A percentile compares a stretch with the other conserved stretches of the same genome.
These are phyloP conservation scores for Rhingia campestris DNA, from an alignment of 2,888 invertebrate genomes.

Conservation along the genomic window DNA sequence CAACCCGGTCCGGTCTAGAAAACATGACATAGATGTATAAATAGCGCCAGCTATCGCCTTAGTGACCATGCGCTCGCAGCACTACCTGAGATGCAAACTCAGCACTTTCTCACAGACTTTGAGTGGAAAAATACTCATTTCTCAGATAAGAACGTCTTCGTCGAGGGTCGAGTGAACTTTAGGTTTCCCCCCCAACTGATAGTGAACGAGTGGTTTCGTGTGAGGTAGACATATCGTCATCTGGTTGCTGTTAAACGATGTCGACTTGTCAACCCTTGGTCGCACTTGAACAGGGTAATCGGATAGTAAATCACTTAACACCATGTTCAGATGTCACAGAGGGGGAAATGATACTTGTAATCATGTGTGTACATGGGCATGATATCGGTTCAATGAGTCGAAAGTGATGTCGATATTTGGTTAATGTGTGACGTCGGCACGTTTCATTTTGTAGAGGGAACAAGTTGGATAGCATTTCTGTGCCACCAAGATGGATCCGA, in stretches of 20 bases:
- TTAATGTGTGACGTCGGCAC: constrained; percentile 5
- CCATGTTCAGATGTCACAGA: constrained; percentile 53
- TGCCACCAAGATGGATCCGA: too few species aligned
- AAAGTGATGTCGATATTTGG: constrained; percentile 27
- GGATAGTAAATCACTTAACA: constrained; percentile 55
- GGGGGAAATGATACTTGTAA: constrained; percentile 38
- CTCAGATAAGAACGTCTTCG: constrained; percentile 3
- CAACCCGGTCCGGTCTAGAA: background rate
- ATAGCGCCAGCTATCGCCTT: constrained; percentile 12
- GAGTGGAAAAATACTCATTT: background rate
- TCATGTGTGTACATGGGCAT: background rate
- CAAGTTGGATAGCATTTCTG: background rate
- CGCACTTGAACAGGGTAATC: constrained; percentile 46
- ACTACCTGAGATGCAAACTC: background rate
- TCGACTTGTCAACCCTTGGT: constrained; percentile 31
- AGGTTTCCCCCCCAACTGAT: background rate
- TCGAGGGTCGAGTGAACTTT: background rate
- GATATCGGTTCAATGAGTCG: constrained; percentile 51
- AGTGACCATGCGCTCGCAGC: constrained; percentile 2
- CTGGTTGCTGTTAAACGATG: constrained; percentile 48
- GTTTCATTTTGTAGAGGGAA: constrained; percentile 1
- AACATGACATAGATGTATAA: constrained; percentile 26
- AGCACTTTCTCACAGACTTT: background rate
- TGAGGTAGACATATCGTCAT: constrained; percentile 33
- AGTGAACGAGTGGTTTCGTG: constrained; percentile 15